Percentiles rank a stretch among this genome's conserved stretches.
Conservation (phyloP, 2,888 invertebrate genomes). For the Nemurella pictetii region DNA sequence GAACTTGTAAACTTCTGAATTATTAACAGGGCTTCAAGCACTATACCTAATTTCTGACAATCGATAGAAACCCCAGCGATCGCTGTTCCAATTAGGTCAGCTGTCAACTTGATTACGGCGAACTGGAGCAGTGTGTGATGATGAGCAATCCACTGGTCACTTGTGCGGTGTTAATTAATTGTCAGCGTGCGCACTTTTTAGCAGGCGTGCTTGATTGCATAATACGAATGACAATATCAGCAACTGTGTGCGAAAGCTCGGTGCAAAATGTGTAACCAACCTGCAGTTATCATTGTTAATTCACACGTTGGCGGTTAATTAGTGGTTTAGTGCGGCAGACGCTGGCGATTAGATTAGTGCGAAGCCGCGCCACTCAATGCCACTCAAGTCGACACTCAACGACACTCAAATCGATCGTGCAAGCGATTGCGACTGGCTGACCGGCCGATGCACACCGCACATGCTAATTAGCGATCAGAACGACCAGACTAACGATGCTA, state of each 20-base stretch:
- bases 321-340: too few relatives aligned
- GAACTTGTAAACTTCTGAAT: too few relatives aligned
- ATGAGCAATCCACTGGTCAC: background rate
- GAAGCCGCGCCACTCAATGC: background rate
- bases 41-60: background rate
- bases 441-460: background rate
- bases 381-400: too few relatives aligned
- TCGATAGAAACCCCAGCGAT: background rate
- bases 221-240: background rate
- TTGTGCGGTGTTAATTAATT: background rate
- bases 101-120: background rate
- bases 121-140: background rate
- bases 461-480: background rate
- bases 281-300: background rate
- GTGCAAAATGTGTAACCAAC: background rate
- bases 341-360: background rate
- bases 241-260: background rate
- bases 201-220: background rate
- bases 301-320: background rate
- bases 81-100: background rate
- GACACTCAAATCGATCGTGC: background rate
- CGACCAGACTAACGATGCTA: background rate
- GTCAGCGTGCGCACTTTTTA: background rate
- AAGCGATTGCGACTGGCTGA: background rate
- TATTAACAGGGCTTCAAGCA: too few relatives aligned